These are phyloP conservation scores for Chaetura pelagica DNA, from an alignment of 2,113 vertebrate genomes.

Conservation along the genomic window DNA sequence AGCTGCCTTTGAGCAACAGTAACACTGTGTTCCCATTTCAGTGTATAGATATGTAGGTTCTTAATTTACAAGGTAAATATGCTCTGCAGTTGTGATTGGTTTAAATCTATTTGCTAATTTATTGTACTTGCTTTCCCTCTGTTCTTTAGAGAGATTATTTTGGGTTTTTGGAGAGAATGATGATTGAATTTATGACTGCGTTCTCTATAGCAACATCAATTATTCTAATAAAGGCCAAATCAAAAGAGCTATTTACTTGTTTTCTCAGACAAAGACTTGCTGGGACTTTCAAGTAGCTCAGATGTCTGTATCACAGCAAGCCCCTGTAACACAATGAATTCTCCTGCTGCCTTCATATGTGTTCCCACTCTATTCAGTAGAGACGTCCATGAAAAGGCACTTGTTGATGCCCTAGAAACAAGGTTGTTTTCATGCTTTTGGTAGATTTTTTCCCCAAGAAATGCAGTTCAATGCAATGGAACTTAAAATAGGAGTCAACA, in stretches of 20 bases:
- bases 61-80: slow-evolving; percentile 13
- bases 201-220: slow-evolving; percentile 52
- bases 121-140: neutral
- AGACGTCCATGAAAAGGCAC: neutral
- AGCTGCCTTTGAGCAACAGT: neutral
- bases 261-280: slow-evolving; percentile 54
- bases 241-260: slow-evolving; percentile 57
- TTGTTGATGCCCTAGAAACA: neutral
- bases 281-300: slow-evolving; percentile 34
- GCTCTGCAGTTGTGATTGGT: neutral
- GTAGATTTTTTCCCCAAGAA: neutral
- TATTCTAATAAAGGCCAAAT: slow-evolving; percentile 57
- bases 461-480: neutral
- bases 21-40: neutral
- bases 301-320: slow-evolving; percentile 1
- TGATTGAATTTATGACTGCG: slow-evolving; percentile 2
- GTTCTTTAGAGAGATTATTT: slow-evolving; percentile 41
- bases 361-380: neutral
- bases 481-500: neutral
- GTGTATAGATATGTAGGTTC: neutral
- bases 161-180: slow-evolving; percentile 5
- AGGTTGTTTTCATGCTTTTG: neutral
- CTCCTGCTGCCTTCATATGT: neutral
- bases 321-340: neutral
- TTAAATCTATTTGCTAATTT: slow-evolving; percentile 5